Evolutionary conservation across 2,888 invertebrate species (phyloP).

Genomic region (Hirtodrosophila histrioides): DNA sequence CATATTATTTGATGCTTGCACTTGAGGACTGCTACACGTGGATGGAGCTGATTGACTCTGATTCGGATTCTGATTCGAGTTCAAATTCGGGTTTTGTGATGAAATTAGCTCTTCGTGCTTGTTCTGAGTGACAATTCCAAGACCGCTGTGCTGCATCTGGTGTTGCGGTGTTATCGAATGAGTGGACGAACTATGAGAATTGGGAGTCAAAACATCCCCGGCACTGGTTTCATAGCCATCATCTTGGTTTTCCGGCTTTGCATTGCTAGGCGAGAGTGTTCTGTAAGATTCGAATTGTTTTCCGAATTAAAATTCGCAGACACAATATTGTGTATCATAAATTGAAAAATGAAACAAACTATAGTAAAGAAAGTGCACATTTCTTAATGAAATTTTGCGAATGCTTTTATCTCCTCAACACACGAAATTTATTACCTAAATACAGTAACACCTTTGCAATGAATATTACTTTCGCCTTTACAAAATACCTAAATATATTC

Average conservation of each 20-base stretch:
- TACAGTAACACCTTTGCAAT: too few species aligned
- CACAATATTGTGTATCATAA: too few species aligned
- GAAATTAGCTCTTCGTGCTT: conserved; percentile 57
- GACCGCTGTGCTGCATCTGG: conserved; percentile 62
- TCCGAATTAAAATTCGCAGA: neutral
- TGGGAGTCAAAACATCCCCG: conserved; percentile 85
- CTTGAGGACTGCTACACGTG: conserved; percentile 22
- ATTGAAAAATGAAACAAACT: too few species aligned
- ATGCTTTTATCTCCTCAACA: too few species aligned
- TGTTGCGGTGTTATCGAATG: conserved; percentile 81
- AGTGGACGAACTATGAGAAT: conserved; percentile 81
- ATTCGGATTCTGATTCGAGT: conserved; percentile 21
- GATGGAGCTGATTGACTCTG: conserved; percentile 32
- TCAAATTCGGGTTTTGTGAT: conserved; percentile 42
- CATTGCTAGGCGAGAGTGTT: conserved; percentile 80
- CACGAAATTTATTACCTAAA: too few species aligned
- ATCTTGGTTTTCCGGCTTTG: conserved; percentile 90
- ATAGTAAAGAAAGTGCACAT: too few species aligned
- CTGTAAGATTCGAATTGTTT: conserved; percentile 17
- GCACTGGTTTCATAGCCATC: conserved; percentile 96
- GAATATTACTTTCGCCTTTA: too few species aligned
- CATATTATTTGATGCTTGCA: conserved; percentile 4
- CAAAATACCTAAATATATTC: too few species aligned
- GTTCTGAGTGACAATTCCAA: conserved; percentile 42
- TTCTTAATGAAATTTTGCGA: too few species aligned